phyloP scores from a whole-genome alignment of 2,797 vertebrate species.

The Chloroceryle inda region DNA sequence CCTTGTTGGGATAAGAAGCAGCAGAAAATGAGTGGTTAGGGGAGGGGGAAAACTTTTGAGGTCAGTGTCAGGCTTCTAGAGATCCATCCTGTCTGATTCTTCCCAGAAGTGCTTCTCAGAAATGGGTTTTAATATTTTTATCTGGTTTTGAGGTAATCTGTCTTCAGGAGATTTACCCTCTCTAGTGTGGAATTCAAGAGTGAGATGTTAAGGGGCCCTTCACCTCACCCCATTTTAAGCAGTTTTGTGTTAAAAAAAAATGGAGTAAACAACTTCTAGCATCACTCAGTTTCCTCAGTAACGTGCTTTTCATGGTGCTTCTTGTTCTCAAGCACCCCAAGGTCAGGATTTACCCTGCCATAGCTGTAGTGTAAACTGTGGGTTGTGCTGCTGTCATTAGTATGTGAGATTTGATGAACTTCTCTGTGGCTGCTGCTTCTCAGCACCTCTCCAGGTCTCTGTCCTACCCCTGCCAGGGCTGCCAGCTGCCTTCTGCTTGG shows the following conservation, averaged over 20 bases:
- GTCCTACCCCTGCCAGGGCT: slow-evolving; percentile 43
- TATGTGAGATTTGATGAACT: slow-evolving; percentile 3
- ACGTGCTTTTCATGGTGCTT: background rate
- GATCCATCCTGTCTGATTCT: background rate
- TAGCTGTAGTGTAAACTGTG: background rate
- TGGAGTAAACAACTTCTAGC: background rate
- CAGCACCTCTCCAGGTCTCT: slow-evolving; percentile 23
- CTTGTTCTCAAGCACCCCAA: background rate
- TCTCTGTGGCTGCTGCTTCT: background rate
- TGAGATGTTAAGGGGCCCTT: background rate
- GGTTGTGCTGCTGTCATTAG: background rate
- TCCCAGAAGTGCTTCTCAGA: background rate
- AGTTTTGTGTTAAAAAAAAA: background rate
- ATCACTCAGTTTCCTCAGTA: background rate
- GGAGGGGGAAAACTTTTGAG: background rate
- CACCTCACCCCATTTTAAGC: background rate
- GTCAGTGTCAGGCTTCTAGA: background rate
- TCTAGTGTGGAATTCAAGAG: background rate
- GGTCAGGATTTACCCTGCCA: background rate
- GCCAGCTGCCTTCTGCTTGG: background rate
- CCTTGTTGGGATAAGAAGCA: background rate
- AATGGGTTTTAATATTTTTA: background rate
- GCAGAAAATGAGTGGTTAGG: background rate
- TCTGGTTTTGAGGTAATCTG: background rate
- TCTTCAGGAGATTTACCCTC: background rate